These are phyloP conservation scores for Ictalurus furcatus DNA, from an alignment of 2,113 vertebrate species.

Conservation along the genomic window DNA sequence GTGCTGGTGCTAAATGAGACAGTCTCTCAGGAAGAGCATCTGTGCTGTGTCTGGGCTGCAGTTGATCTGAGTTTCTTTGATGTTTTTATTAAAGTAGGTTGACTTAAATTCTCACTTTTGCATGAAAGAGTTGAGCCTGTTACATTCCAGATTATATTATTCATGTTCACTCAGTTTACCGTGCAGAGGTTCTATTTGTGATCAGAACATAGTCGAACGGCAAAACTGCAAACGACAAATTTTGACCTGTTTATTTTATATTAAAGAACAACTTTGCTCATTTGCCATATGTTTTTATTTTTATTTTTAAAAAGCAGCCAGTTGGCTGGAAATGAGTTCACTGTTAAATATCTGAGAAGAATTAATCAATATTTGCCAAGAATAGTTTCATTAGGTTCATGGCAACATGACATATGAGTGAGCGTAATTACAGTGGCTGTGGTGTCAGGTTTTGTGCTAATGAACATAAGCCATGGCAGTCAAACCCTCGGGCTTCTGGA, in stretches of 20 bases:
- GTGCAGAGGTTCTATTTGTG: not conserved
- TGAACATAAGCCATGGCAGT: constrained; percentile 18
- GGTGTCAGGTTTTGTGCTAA: constrained; percentile 30
- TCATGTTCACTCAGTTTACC: not conserved
- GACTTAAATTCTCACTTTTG: constrained; percentile 46
- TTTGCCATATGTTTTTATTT: not conserved
- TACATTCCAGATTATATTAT: constrained; percentile 10
- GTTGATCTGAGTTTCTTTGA: constrained; percentile 44
- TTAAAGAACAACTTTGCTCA: not conserved
- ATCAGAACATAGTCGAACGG: not conserved
- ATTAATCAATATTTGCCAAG: constrained; percentile 8
- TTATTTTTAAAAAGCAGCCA: not conserved
- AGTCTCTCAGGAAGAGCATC: constrained; percentile 52
- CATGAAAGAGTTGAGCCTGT: constrained; percentile 14
- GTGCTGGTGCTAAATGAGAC: constrained; percentile 56
- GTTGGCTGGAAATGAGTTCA: not conserved
- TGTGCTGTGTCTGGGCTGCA: constrained; percentile 36
- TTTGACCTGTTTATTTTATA: not conserved
- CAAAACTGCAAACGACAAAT: not conserved
- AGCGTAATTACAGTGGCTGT: constrained; percentile 26
- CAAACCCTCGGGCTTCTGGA: constrained; percentile 19
- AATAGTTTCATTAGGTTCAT: constrained; percentile 29
- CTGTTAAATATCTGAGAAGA: not conserved
- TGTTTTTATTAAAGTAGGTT: constrained; percentile 55
- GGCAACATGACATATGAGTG: constrained; percentile 18